Conservation (phyloP, 2,888 invertebrate species). For the Parnassius apollo region DNA sequence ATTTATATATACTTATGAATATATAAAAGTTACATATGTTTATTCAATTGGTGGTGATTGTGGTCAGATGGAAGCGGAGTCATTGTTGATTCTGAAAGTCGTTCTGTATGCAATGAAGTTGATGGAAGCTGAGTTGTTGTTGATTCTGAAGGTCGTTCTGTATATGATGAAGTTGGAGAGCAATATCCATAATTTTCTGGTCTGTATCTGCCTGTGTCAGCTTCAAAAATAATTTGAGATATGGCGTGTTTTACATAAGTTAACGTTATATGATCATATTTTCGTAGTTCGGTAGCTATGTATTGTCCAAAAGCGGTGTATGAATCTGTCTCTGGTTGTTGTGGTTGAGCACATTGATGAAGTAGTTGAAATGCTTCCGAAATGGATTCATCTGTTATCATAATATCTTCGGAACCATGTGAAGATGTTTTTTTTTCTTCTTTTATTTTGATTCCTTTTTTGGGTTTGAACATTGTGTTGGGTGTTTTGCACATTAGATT, state of each 20-base stretch:
- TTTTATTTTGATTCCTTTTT: slow-evolving; percentile 28
- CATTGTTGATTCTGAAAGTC: too few relatives aligned
- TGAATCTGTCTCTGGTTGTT: slow-evolving; percentile 29
- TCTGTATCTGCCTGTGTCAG: slow-evolving; percentile 32
- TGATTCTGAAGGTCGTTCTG: too few relatives aligned
- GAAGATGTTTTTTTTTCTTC: slow-evolving; percentile 30
- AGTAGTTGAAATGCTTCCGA: slow-evolving; percentile 36
- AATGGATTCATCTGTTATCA: slow-evolving; percentile 36
- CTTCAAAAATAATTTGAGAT: slow-evolving; percentile 35
- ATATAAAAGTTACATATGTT: too few relatives aligned
- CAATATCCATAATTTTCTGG: too few relatives aligned
- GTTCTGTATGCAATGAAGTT: too few relatives aligned
- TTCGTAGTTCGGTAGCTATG: slow-evolving; percentile 33
- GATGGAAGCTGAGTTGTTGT: too few relatives aligned
- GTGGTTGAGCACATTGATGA: slow-evolving; percentile 35
- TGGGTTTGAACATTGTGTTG: slow-evolving; percentile 31
- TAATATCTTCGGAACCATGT: slow-evolving; percentile 29
- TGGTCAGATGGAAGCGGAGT: too few relatives aligned
- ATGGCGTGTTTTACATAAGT: slow-evolving; percentile 33
- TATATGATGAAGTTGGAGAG: too few relatives aligned
- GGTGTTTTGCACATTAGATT: slow-evolving; percentile 23
- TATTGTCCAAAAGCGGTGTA: slow-evolving; percentile 33
- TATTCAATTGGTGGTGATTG: too few relatives aligned
- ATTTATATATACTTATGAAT: too few relatives aligned
- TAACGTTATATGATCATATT: slow-evolving; percentile 35